These are phyloP conservation scores for Eciton burchellii DNA, from an alignment of 1,140 invertebrate species.

Conservation along the genomic window DNA sequence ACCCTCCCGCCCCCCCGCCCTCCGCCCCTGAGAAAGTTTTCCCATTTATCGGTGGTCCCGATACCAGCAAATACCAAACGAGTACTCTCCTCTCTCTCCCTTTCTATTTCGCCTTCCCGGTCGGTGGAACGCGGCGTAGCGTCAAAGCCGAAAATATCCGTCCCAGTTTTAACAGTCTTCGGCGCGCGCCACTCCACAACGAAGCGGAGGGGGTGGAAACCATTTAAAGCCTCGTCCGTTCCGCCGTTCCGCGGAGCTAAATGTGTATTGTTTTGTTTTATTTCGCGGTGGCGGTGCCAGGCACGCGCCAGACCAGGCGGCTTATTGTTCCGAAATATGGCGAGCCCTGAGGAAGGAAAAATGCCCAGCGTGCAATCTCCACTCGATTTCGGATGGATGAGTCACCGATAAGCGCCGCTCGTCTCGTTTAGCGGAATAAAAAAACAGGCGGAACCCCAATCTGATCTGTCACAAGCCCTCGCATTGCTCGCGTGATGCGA, in stretches of 20 bases:
- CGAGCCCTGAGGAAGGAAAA: conserved; percentile 44
- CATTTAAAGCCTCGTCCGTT: conserved; percentile 67
- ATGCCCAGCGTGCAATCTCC: not conserved
- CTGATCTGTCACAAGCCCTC: too few species aligned
- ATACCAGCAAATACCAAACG: conserved; percentile 74
- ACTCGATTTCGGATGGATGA: too few species aligned
- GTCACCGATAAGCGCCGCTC: too few species aligned
- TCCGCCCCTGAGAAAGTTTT: conserved; percentile 77
- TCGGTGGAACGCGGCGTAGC: conserved; percentile 58
- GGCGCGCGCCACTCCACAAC: conserved; percentile 36
- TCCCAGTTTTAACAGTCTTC: conserved; percentile 77
- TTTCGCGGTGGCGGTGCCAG: conserved; percentile 77
- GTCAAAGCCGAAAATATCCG: conserved; percentile 78
- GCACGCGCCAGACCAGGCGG: conserved; percentile 64
- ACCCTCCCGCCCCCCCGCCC: too few species aligned
- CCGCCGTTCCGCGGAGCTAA: conserved; percentile 61
- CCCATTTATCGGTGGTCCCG: conserved; percentile 77
- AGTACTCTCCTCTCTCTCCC: conserved; percentile 20
- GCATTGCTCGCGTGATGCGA: too few species aligned
- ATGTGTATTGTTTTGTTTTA: conserved; percentile 81
- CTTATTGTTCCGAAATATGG: conserved; percentile 76
- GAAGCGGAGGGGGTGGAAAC: conserved; percentile 58
- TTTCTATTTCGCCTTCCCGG: conserved; percentile 14
- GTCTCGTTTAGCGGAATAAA: too few species aligned
- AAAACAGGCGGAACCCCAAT: too few species aligned